Evolutionary conservation across 2,797 vertebrate genomes (phyloP), one percentile per base, ranked within the genome.

Genomic region (Serranus cabrilla): DNA sequence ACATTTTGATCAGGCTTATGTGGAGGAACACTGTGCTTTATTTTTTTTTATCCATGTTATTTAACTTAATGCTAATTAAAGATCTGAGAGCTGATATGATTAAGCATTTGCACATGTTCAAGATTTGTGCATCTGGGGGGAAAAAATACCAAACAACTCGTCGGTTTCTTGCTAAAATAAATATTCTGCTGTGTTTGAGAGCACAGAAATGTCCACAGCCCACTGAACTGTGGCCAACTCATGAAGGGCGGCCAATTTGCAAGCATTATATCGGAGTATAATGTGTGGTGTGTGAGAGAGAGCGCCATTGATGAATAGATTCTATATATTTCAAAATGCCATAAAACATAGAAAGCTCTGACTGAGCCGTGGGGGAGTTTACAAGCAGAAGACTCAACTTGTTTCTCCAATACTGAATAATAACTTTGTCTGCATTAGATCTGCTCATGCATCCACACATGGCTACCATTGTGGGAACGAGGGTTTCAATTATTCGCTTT

Each of bases 271-370:
- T 10, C 34, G n/a, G 50, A 70, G 55, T 14, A 86, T 88, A 84
- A 83, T 81, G 78, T 83, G 11, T 60, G 1, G 11, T 80, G 79
- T 87, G 81, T 81, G 31, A 52, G 45, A 71, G 43, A 65, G 63
- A 34, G 65, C 1, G 37, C 25, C 66, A 14, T 46, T 47, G 37
- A 52, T 89, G 76, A 89, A 84, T 80, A 71, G 76, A 69, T 64
- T 66, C 49, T 85, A 79, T 77, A 70, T 10, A 76, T 3, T 27
- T 76, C 51, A 74, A 72, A 82, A 71, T 69, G 45, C 54, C 45
- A 55, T 20, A 39, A 47, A 37, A 84, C 74, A 63, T 4, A 76
- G 47, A 83, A 58, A 59, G 72, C 62, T 63, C 45, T 69, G 77
- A 57, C 2, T 34, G 56, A 46, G 67, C 61, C 54, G 66, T 58